Conservation (phyloP, 2,113 vertebrate species). For the Atherinomorus stipes region DNA sequence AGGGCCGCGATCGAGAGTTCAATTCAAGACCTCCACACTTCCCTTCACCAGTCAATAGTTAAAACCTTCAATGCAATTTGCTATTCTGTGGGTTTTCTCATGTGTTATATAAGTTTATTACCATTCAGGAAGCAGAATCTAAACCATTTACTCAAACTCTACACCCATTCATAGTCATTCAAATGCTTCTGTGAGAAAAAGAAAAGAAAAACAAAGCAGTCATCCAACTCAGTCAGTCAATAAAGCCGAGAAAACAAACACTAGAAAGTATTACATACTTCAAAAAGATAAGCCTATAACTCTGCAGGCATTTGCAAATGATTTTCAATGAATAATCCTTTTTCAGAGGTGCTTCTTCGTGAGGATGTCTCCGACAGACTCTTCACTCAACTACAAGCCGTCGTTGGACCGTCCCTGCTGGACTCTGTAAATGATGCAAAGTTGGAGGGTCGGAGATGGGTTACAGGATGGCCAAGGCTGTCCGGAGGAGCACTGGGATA, state of each 20-base stretch:
- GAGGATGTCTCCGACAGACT: slow-evolving; percentile 61
- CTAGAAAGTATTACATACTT: slow-evolving; percentile 67
- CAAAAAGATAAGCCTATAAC: slow-evolving; percentile 66
- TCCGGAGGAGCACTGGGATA: slow-evolving; percentile 68
- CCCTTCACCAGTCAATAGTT: slow-evolving; percentile 63
- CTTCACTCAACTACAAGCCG: slow-evolving; percentile 61
- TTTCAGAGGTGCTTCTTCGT: slow-evolving; percentile 58
- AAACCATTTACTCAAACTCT: slow-evolving; percentile 54
- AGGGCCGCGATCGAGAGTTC: slow-evolving; percentile 54
- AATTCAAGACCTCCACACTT: slow-evolving; percentile 43
- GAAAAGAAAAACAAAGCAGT: slow-evolving; percentile 50
- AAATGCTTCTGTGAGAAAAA: slow-evolving; percentile 49
- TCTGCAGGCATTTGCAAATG: slow-evolving; percentile 73
- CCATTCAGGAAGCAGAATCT: slow-evolving; percentile 68
- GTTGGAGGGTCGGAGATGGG: slow-evolving; percentile 57
- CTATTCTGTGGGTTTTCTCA: slow-evolving; percentile 51
- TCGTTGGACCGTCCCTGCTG: slow-evolving; percentile 54
- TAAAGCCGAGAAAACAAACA: slow-evolving; percentile 65
- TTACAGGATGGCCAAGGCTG: slow-evolving; percentile 54
- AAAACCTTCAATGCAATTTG: slow-evolving; percentile 52
- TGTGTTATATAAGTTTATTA: slow-evolving; percentile 69
- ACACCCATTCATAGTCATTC: slow-evolving; percentile 62
- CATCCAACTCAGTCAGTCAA: slow-evolving; percentile 63
- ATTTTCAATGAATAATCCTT: slow-evolving; percentile 70
- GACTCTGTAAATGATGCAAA: slow-evolving; percentile 72